These are phyloP conservation scores for Pristiophorus japonicus DNA, from an alignment of 2,113 vertebrate species.

Conservation along the genomic window DNA sequence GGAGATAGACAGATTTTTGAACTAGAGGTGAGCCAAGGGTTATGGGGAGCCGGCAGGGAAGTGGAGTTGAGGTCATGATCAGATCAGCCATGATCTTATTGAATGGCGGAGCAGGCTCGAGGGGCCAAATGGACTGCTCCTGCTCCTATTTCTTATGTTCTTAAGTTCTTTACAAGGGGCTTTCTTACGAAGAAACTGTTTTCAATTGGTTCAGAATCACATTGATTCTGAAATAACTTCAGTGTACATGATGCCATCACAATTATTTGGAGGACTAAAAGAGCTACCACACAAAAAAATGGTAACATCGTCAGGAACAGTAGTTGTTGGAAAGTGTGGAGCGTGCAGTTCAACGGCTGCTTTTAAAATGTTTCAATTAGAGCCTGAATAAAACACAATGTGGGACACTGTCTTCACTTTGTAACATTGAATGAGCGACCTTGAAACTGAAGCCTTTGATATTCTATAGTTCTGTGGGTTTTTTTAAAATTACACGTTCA, in stretches of 20 bases:
- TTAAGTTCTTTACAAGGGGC: no score
- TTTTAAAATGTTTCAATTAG: background rate
- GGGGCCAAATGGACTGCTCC: no score
- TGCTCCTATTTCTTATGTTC: no score
- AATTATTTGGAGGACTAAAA: background rate
- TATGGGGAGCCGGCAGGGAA: no score
- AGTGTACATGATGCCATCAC: background rate
- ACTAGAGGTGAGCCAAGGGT: no score
- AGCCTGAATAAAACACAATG: background rate
- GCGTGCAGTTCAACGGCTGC: background rate
- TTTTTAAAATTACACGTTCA: background rate
- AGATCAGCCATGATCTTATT: no score
- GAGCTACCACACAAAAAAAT: background rate
- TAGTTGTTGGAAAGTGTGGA: background rate
- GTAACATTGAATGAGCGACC: background rate
- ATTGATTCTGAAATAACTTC: background rate
- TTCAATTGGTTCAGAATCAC: background rate
- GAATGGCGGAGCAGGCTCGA: no score
- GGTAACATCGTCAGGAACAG: background rate
- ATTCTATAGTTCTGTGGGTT: no score
- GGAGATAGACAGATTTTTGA: no score
- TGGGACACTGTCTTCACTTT: background rate
- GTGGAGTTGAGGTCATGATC: no score
- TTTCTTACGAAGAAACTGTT: no score
- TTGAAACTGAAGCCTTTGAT: background rate